Evolutionary conservation across 2,113 vertebrate species (phyloP).

Genomic region (Peromyscus californicus): DNA sequence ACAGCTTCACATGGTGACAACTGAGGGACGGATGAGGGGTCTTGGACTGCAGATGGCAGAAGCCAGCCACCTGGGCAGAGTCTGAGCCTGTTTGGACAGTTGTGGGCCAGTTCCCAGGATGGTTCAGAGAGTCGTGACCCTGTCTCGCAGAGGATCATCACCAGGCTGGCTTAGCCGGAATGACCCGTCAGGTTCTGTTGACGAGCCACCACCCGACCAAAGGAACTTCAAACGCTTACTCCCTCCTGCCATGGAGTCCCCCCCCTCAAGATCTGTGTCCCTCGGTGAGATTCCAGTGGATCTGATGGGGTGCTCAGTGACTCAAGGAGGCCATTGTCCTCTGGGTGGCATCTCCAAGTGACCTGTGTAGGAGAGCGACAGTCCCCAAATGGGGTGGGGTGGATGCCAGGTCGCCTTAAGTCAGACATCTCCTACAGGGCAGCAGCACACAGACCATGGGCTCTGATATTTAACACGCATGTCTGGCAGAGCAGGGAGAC

Average conservation of each 20-base stretch:
- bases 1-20: neutral
- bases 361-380: neutral
- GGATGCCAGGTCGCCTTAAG: neutral
- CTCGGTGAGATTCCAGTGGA: neutral
- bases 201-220: neutral
- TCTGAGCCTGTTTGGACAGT: neutral
- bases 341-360: neutral
- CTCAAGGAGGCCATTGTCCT: neutral
- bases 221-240: neutral
- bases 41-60: neutral
- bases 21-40: neutral
- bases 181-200: neutral
- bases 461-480: neutral
- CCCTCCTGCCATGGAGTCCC: neutral
- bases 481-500: neutral
- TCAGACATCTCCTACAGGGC: neutral
- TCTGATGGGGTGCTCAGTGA: neutral
- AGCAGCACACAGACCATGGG: neutral
- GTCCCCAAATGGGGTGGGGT: accelerated
- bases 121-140: neutral
- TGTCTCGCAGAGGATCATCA: neutral
- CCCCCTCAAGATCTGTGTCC: neutral
- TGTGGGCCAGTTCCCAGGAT: neutral
- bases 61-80: neutral
- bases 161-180: neutral